A percentile compares a stretch with the other conserved stretches of the same genome.
These are phyloP conservation scores for Trogon surrucura DNA, from an alignment of 2,113 vertebrate species.

Conservation along the genomic window DNA sequence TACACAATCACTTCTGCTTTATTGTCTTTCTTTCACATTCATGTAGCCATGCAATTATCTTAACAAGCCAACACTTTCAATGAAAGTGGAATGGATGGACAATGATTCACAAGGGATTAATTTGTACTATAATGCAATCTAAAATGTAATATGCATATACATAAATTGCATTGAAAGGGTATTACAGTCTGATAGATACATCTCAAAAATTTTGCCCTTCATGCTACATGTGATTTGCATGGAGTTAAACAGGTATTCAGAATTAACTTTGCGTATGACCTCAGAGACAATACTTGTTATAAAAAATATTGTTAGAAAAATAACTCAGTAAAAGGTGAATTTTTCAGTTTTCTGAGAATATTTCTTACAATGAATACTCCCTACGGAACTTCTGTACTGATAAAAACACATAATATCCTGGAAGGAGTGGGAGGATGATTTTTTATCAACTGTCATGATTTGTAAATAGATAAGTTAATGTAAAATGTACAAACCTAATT, in stretches of 20 bases:
- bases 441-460: background rate
- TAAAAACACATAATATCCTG: background rate
- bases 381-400: background rate
- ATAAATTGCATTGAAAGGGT: background rate
- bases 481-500: background rate
- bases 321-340: background rate
- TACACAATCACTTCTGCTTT: slow-evolving; percentile 1
- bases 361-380: background rate
- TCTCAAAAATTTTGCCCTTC: background rate
- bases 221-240: background rate
- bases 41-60: slow-evolving; percentile 37
- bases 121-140: slow-evolving; percentile 16
- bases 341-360: background rate
- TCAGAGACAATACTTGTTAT: background rate
- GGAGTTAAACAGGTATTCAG: background rate
- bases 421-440: background rate
- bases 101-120: slow-evolving; percentile 12
- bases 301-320: background rate
- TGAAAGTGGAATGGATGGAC: background rate
- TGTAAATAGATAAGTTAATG: background rate
- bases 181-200: background rate
- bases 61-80: slow-evolving; percentile 16
- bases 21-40: slow-evolving; percentile 39
- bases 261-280: background rate
- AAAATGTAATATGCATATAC: slow-evolving; percentile 39